phyloP scores from a whole-genome alignment of 2,797 vertebrate genomes.

The Sorex maritimensis region DNA sequence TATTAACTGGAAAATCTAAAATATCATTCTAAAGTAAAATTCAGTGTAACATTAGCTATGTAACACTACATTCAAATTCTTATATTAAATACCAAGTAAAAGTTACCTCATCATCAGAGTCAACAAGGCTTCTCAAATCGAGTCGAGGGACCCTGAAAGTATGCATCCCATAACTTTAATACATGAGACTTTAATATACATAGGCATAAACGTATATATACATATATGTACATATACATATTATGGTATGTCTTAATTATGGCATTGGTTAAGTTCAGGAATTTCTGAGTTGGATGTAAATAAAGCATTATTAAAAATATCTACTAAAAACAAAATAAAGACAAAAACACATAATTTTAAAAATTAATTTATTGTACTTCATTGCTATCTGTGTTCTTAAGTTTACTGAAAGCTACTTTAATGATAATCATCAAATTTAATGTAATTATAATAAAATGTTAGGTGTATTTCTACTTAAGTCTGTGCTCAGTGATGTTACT shows the following conservation, averaged over 20 bases:
- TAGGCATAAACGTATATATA: too few species aligned
- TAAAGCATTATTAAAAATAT: neutral
- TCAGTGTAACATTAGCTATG: neutral
- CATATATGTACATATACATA: neutral
- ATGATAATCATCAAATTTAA: neutral
- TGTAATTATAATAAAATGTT: neutral
- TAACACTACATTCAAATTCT: neutral
- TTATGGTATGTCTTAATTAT: neutral
- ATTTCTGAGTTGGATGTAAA: slow-evolving; percentile 45
- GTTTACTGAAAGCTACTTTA: too few species aligned
- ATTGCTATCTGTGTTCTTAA: neutral
- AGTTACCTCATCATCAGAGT: slow-evolving; percentile 92
- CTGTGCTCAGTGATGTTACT: neutral
- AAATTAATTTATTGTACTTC: slow-evolving; percentile 15
- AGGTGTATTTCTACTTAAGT: neutral
- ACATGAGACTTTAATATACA: slow-evolving; percentile 33
- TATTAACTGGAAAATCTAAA: slow-evolving; percentile 69
- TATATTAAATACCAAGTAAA: slow-evolving; percentile 59
- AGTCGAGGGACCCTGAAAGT: slow-evolving; percentile 91
- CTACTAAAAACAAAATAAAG: slow-evolving; percentile 17
- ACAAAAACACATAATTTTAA: neutral
- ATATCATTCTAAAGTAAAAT: slow-evolving; percentile 86
- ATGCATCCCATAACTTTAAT: neutral
- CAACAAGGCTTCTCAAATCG: slow-evolving; percentile 90
- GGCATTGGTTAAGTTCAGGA: slow-evolving; percentile 39